Conservation (phyloP, 2,113 vertebrate genomes). For the Pithys albifrons region DNA sequence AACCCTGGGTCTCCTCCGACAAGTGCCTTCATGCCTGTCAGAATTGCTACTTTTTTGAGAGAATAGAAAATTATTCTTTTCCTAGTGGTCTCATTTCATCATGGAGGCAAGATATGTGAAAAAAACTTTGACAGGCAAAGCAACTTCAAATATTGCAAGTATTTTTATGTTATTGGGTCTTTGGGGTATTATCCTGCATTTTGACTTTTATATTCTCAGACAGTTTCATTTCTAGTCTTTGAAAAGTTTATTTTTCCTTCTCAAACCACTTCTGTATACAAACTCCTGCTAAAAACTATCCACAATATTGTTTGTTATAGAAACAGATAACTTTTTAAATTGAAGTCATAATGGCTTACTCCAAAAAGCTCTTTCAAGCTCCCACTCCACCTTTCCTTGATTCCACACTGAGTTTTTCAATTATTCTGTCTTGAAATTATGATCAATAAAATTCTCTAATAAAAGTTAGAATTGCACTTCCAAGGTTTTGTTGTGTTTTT, state of each 20-base stretch:
- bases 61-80: background rate
- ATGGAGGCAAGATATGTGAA: background rate
- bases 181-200: background rate
- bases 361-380: background rate
- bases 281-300: background rate
- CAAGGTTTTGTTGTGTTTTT: background rate
- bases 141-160: background rate
- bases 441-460: background rate
- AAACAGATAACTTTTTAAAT: background rate
- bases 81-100: background rate
- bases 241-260: background rate
- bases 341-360: background rate
- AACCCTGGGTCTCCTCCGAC: too few species aligned
- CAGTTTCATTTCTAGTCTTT: background rate
- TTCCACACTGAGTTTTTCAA: background rate
- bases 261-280: background rate
- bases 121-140: background rate
- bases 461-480: background rate
- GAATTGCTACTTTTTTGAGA: background rate
- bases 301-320: background rate
- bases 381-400: background rate
- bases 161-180: background rate
- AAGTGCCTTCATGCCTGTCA: background rate
- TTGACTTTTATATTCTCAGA: background rate
- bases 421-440: slow-evolving; percentile 14